phyloP scores from a whole-genome alignment of 2,888 invertebrate genomes.

The Masnerella sp. region DNA sequence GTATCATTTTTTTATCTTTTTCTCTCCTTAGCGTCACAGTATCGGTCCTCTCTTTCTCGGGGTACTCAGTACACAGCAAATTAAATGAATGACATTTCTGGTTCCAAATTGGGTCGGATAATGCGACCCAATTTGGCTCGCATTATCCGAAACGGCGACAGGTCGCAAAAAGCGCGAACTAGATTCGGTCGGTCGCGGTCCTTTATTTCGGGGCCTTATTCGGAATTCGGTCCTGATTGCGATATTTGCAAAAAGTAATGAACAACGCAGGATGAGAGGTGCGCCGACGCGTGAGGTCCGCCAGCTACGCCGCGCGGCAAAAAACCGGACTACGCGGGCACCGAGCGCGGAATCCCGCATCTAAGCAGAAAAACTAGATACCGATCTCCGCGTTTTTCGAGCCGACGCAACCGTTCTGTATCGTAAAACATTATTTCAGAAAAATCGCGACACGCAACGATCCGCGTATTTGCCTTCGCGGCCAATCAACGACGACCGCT shows the following conservation, averaged over 20 bases:
- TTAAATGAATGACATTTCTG: slow-evolving; percentile 11
- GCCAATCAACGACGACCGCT: background rate
- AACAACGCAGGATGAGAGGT: slow-evolving; percentile 39
- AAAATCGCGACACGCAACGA: slow-evolving; percentile 29
- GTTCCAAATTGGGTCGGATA: slow-evolving; percentile 7
- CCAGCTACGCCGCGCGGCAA: slow-evolving; percentile 25
- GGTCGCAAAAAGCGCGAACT: slow-evolving; percentile 14
- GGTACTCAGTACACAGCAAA: too few relatives aligned
- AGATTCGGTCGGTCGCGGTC: too few relatives aligned
- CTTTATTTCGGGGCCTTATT: slow-evolving; percentile 31
- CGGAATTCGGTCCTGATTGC: slow-evolving; percentile 35
- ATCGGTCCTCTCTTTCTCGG: too few relatives aligned
- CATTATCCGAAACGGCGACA: slow-evolving; percentile 6
- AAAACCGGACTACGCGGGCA: slow-evolving; percentile 24
- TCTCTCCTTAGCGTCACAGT: too few relatives aligned
- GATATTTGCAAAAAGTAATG: slow-evolving; percentile 47
- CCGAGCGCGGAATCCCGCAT: slow-evolving; percentile 42
- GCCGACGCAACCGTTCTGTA: background rate
- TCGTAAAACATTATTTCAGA: slow-evolving; percentile 25
- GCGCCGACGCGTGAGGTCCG: slow-evolving; percentile 55
- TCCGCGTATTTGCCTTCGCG: slow-evolving; percentile 8
- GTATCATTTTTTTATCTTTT: too few relatives aligned
- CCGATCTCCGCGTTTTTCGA: slow-evolving; percentile 23
- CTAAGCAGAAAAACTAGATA: slow-evolving; percentile 55
- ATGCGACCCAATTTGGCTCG: slow-evolving; percentile 23